phyloP scores from a whole-genome alignment of 2,888 invertebrate species.

The Eretmocerus hayati region DNA sequence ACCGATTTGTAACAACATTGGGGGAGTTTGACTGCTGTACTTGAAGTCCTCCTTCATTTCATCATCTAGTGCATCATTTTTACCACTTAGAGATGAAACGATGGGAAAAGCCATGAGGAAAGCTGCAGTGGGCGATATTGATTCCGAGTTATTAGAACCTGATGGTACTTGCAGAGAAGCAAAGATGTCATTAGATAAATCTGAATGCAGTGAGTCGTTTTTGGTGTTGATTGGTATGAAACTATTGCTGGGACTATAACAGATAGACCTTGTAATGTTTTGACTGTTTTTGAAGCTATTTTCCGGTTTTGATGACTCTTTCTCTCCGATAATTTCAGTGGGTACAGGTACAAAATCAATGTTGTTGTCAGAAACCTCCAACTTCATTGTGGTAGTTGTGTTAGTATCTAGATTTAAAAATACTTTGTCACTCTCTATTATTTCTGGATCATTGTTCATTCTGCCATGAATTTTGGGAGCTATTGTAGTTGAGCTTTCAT shows the following conservation, averaged over 20 bases:
- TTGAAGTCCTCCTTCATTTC: constrained; percentile 49
- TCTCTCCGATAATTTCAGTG: constrained; percentile 14
- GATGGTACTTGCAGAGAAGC: constrained; percentile 54
- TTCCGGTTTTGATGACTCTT: constrained; percentile 25
- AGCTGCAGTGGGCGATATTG: constrained; percentile 69
- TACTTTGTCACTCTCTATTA: too few species aligned
- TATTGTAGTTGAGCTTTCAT: too few species aligned
- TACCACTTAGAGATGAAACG: constrained; percentile 57
- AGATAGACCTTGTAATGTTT: constrained; percentile 31
- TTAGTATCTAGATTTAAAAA: constrained; percentile 43
- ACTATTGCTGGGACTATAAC: constrained; percentile 38
- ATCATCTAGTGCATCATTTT: constrained; percentile 52
- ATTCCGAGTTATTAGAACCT: constrained; percentile 53
- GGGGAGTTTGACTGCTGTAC: constrained; percentile 44
- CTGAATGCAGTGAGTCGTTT: constrained; percentile 45
- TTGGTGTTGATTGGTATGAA: constrained; percentile 42
- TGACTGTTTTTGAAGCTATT: constrained; percentile 30
- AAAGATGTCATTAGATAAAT: constrained; percentile 56
- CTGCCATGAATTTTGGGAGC: too few species aligned
- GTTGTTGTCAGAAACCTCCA: constrained; percentile 26
- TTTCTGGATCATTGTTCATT: too few species aligned
- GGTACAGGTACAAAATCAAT: constrained; percentile 13
- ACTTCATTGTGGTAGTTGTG: constrained; percentile 42
- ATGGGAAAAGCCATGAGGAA: constrained; percentile 69
- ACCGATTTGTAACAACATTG: constrained; percentile 44